phyloP scores from a whole-genome alignment of 2,797 vertebrate species.

The Natrix natrix region DNA sequence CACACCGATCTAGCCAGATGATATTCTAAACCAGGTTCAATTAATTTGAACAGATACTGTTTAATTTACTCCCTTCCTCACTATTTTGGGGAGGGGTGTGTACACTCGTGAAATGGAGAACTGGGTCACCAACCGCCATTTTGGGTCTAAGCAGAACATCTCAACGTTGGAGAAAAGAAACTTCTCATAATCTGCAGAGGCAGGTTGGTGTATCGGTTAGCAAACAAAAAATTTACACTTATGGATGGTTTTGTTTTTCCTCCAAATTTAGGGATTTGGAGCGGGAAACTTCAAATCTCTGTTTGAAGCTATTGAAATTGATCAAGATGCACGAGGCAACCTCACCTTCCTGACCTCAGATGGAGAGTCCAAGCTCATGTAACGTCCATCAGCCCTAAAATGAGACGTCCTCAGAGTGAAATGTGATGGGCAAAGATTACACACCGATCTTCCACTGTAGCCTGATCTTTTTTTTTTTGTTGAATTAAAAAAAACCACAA shows the following conservation, averaged over 20 bases:
- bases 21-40: not conserved
- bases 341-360: conserved; percentile 82
- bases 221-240: not conserved
- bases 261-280: conserved; percentile 83
- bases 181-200: not conserved
- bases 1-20: not conserved
- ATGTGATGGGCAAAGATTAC: not conserved
- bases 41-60: not conserved
- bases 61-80: not conserved
- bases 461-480: not conserved
- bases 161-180: not conserved
- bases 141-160: not conserved
- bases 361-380: conserved; percentile 63
- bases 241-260: fast-evolving
- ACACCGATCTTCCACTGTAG: not conserved
- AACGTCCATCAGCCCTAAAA: not conserved
- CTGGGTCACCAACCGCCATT: not conserved
- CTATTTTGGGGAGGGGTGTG: not conserved
- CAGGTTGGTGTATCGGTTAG: not conserved
- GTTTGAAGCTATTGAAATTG: conserved; percentile 92
- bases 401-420: not conserved
- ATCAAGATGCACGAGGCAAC: conserved; percentile 89
- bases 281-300: conserved; percentile 97
- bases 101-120: too few relatives aligned
- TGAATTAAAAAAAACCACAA: not conserved